A percentile compares a stretch with the other conserved stretches of the same genome.
Conservation (phyloP, 92 coral and sea anemone genomes). For the Parazoanthus atlanticus region DNA sequence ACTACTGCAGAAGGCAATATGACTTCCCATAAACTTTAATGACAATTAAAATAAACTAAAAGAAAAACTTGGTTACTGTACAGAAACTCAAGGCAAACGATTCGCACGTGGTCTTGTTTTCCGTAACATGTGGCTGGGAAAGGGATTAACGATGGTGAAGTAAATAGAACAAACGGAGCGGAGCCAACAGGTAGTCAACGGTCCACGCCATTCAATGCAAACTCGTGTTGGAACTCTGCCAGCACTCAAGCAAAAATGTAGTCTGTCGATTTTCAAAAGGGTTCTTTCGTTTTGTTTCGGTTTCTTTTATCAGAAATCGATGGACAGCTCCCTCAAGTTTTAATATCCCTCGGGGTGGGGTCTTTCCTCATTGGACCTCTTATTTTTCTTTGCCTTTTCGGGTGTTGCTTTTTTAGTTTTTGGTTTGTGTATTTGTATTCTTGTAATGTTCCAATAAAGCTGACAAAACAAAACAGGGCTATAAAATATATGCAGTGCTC, state of each 20-base stretch:
- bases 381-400: no score
- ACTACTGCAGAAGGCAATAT: background rate
- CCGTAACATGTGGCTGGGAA: background rate
- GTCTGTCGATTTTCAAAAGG: no score
- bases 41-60: background rate
- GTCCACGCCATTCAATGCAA: background rate
- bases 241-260: background rate
- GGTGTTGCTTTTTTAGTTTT: no score
- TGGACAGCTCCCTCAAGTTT: no score
- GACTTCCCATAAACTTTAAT: background rate
- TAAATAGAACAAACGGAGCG: background rate
- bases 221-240: conserved; percentile 43
- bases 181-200: background rate
- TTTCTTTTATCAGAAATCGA: no score
- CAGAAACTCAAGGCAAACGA: conserved; percentile 7
- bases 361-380: no score
- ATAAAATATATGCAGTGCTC: no score
- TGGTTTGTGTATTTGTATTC: no score
- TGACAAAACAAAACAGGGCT: no score
- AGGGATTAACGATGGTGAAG: background rate
- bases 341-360: no score
- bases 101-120: conserved; percentile 4
- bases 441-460: no score
- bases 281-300: no score
- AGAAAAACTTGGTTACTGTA: background rate